Evolutionary conservation across 1,140 invertebrate genomes (phyloP).

Genomic region (Arion vulgaris): DNA sequence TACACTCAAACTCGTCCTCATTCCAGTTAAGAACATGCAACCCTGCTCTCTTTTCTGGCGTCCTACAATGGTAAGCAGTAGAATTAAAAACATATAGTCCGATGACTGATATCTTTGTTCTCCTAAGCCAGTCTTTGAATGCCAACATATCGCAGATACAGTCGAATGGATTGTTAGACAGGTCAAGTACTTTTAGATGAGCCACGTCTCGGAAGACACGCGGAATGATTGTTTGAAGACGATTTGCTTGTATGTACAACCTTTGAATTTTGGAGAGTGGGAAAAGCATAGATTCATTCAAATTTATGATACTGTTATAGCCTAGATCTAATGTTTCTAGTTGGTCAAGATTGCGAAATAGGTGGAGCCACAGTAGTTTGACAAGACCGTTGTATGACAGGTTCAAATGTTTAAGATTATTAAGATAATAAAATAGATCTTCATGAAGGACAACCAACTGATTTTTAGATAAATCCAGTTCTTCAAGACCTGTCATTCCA

Average conservation of each 20-base stretch:
- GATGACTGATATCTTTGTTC: slow-evolving; percentile 21
- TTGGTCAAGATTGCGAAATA: slow-evolving; percentile 45
- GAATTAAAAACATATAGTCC: neutral
- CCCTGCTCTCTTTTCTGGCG: neutral
- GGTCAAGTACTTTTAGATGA: slow-evolving; percentile 53
- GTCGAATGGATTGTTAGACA: slow-evolving; percentile 59
- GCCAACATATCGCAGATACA: slow-evolving; percentile 59
- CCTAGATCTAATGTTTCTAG: slow-evolving; percentile 55
- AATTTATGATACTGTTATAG: slow-evolving; percentile 50
- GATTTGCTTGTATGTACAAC: slow-evolving; percentile 48
- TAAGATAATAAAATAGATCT: slow-evolving; percentile 51
- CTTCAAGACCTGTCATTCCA: slow-evolving; percentile 48
- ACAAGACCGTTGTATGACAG: slow-evolving; percentile 54
- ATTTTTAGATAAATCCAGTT: slow-evolving; percentile 57
- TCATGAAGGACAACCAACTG: slow-evolving; percentile 45
- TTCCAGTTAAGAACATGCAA: slow-evolving; percentile 11
- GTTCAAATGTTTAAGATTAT: slow-evolving; percentile 48
- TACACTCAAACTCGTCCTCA: slow-evolving; percentile 45
- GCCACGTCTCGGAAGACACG: slow-evolving; percentile 44
- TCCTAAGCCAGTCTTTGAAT: slow-evolving; percentile 55
- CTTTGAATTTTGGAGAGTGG: slow-evolving; percentile 38
- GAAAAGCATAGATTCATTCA: slow-evolving; percentile 45
- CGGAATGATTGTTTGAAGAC: slow-evolving; percentile 44
- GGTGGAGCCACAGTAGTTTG: slow-evolving; percentile 24
- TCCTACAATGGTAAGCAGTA: slow-evolving; percentile 4